phyloP scores from a whole-genome alignment of 2,888 invertebrate species.

The Acanthosepion esculentum region DNA sequence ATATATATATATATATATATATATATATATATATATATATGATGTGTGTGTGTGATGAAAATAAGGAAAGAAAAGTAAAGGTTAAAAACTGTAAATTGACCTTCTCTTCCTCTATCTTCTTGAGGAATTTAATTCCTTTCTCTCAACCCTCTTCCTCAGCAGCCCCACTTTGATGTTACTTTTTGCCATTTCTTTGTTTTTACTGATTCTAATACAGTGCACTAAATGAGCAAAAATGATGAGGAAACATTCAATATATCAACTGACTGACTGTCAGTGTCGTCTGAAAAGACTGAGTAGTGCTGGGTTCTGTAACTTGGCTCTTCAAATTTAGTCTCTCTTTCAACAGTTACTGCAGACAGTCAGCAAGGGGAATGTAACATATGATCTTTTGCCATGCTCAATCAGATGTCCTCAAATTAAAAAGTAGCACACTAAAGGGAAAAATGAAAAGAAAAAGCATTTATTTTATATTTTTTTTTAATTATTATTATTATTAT shows the following conservation, averaged over 20 bases:
- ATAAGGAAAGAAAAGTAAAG: not conserved
- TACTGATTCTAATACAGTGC: conserved; percentile 33
- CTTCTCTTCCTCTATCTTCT: not conserved
- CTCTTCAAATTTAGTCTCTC: not conserved
- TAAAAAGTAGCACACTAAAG: conserved; percentile 21
- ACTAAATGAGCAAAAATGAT: conserved; percentile 6
- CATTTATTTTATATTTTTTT: not conserved
- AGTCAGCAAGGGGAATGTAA: not conserved
- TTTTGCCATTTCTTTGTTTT: not conserved
- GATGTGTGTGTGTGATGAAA: not conserved
- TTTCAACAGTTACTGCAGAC: not conserved
- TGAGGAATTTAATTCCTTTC: not conserved
- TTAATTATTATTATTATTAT: not conserved
- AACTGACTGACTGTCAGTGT: not conserved
- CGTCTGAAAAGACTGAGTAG: not conserved
- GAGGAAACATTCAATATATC: not conserved
- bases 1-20: not conserved
- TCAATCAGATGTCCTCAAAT: conserved; percentile 6
- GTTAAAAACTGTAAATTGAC: not conserved
- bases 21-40: conserved; percentile 25
- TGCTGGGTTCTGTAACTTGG: too few species aligned
- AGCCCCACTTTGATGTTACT: not conserved
- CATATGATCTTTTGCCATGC: not conserved
- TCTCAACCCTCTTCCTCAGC: not conserved
- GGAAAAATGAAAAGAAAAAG: not conserved